Percentiles rank a stretch among this genome's conserved stretches.
These are phyloP conservation scores for Serrognathus titanus DNA, from an alignment of 2,888 invertebrate species.

Conservation along the genomic window DNA sequence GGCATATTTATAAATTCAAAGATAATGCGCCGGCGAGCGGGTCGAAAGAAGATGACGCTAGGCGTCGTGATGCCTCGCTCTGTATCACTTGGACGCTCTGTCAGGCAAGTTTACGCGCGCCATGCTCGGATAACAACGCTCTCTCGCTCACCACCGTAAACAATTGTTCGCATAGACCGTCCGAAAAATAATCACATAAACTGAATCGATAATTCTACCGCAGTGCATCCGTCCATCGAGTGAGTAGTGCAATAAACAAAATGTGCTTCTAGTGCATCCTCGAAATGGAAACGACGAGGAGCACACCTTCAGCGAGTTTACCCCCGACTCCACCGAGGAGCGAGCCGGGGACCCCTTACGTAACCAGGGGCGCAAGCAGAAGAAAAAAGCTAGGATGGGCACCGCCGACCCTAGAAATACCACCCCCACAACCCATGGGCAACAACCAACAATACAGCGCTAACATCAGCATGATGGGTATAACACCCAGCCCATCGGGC, in stretches of 20 bases:
- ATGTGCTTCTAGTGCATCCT: neutral
- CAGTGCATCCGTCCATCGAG: neutral
- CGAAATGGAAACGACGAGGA: neutral
- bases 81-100: constrained; percentile 18
- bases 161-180: no score
- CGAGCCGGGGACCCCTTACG: constrained; percentile 14
- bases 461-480: constrained; percentile 15
- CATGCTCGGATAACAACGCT: neutral
- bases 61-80: constrained; percentile 13
- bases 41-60: constrained; percentile 21
- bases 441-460: constrained; percentile 16
- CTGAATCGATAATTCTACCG: no score
- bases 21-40: constrained; percentile 14
- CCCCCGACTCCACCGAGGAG: constrained; percentile 17
- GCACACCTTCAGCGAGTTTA: constrained; percentile 9
- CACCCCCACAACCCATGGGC: constrained; percentile 6
- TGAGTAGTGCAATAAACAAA: neutral
- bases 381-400: constrained; percentile 25
- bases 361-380: constrained; percentile 8
- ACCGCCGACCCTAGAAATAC: constrained; percentile 18
- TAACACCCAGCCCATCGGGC: constrained; percentile 8
- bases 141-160: no score
- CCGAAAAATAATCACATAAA: neutral
- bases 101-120: constrained; percentile 15
- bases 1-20: constrained; percentile 18